Percentiles rank a stretch among this genome's conserved stretches.
These are phyloP conservation scores for Meghimatium bilineatum DNA, from an alignment of 2,888 invertebrate genomes.

Conservation along the genomic window DNA sequence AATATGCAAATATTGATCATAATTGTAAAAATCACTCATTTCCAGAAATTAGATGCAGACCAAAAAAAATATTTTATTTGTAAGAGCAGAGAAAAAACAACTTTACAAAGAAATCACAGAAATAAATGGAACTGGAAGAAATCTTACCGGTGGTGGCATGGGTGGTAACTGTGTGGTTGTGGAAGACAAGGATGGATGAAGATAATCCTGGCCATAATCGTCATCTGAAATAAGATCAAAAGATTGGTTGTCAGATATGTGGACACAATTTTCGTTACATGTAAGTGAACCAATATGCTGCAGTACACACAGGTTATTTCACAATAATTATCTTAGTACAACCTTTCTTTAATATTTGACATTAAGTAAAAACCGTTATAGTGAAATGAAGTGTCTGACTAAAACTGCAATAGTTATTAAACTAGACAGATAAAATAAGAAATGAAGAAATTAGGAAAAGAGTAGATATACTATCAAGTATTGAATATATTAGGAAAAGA, in stretches of 20 bases:
- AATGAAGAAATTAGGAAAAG: too few relatives aligned
- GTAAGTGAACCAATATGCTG: too few relatives aligned
- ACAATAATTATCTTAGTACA: background rate
- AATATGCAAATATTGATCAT: background rate
- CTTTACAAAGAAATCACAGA: background rate
- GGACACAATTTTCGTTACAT: background rate
- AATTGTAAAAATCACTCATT: background rate
- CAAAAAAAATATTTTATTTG: too few relatives aligned
- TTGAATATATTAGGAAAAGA: too few relatives aligned
- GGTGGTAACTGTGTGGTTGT: slow-evolving; percentile 55
- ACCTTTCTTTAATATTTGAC: too few relatives aligned
- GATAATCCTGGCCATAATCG: slow-evolving; percentile 80
- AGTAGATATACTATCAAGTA: too few relatives aligned
- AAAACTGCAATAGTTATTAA: too few relatives aligned
- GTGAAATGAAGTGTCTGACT: too few relatives aligned
- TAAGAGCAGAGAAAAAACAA: background rate
- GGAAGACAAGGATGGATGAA: slow-evolving; percentile 86
- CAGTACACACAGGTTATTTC: background rate
- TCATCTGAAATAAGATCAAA: slow-evolving; percentile 40
- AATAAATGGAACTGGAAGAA: background rate
- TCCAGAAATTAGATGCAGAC: too few relatives aligned
- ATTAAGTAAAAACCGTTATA: too few relatives aligned
- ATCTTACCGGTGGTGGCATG: slow-evolving; percentile 61
- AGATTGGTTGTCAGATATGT: background rate
- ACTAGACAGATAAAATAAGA: too few relatives aligned